Base-by-base conservation (phyloP, 2,888 invertebrate genomes). In the Chymomyza amoena region DNA sequence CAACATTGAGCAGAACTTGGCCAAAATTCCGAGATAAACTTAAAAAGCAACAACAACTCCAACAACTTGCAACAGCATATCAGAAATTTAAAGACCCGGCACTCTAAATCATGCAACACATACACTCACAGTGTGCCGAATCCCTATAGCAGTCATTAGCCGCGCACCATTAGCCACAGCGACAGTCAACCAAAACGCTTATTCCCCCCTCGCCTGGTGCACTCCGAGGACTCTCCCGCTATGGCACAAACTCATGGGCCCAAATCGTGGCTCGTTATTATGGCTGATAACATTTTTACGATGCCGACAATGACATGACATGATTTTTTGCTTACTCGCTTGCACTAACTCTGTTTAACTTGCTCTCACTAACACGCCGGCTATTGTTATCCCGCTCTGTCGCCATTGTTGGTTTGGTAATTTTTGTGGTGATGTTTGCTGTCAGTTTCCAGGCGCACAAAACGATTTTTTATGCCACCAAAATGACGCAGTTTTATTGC, bases 211-310 rank as follows among this genome's bases (percentile, higher is more conserved):
- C 28, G 28, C 62, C 57, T 68, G 57, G 1, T 25, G 20, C 57
- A 15, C 57, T 45, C 13, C 57, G 18, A 18, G 20, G 59, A 62
- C 52, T 57, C 64, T 28, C 65, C 54, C 50, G 69, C 61, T 61
- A 62, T 32, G 64, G 25, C 32, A 32, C 32, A 32, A 51, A 56
- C 70, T 13, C 63, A 18, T 73, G 73, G 77, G 72, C 75, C 79
- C 76, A 77, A 78, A 84, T 86, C 84, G 81, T 80, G 83, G 78
- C 77, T 86, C 88, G 87, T 88, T 86, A 88, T 88, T 88, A 88
- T 85, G 87, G 87, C 88, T 87, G 88, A 88, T 88, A 88, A 87
- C 87, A 87, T 86, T 87, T 87, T 88, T 86, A 88, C 87, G 86
- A 86, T 85, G 86, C 87, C 89, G 86, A 88, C 89, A 86, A 87